A percentile compares a stretch with the other conserved stretches of the same genome.
Conservation (phyloP, 1,140 invertebrate genomes). For the Geopemphigus sp. region DNA sequence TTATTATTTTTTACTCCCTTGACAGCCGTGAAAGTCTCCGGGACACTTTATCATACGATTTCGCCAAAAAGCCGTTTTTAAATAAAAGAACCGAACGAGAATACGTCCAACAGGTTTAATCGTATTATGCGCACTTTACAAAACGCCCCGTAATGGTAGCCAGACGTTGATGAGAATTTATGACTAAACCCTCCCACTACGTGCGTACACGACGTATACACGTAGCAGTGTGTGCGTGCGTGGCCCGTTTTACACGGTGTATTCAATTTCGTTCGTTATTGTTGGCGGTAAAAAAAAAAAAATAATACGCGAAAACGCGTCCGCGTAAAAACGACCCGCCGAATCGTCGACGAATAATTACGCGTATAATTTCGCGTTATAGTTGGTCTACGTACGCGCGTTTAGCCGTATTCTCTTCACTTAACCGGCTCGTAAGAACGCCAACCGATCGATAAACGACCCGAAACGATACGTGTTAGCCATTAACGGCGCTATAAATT, state of each 20-base stretch:
- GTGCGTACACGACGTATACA: too few species aligned
- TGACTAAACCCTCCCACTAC: conserved; percentile 40
- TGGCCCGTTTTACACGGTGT: neutral
- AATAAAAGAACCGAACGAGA: conserved; percentile 46
- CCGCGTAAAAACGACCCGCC: conserved; percentile 20
- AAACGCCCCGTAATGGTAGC: conserved; percentile 48
- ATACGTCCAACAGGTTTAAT: conserved; percentile 48
- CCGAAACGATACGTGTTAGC: too few species aligned
- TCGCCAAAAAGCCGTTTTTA: conserved; percentile 44
- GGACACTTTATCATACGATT: conserved; percentile 49
- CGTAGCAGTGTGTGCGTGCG: neutral
- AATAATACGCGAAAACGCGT: neutral
- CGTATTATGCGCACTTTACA: conserved; percentile 47
- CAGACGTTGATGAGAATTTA: conserved; percentile 48
- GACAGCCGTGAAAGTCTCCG: conserved; percentile 48
- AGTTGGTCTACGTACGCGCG: too few species aligned
- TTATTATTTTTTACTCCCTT: conserved; percentile 18
- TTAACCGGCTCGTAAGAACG: too few species aligned
- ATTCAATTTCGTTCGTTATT: conserved; percentile 41
- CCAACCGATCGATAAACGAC: too few species aligned
- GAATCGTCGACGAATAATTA: neutral
- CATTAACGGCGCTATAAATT: too few species aligned
- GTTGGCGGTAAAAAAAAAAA: neutral
- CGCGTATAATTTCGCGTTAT: too few species aligned
- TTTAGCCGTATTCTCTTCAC: too few species aligned